A percentile compares a stretch with the other conserved stretches of the same genome.
Conservation (phyloP, 2,797 vertebrate genomes). For the Amblyopsis hoosieri region DNA sequence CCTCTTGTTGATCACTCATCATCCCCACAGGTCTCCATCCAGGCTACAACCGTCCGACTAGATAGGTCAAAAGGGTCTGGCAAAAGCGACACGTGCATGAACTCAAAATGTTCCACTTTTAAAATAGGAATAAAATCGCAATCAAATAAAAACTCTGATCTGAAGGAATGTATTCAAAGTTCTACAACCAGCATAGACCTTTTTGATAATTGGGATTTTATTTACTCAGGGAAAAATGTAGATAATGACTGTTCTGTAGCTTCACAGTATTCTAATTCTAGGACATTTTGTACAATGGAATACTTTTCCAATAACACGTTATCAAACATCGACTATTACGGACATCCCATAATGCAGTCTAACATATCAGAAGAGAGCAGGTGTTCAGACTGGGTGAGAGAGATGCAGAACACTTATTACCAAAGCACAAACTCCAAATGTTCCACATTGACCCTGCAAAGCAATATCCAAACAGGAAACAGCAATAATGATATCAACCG, state of each 20-base stretch:
- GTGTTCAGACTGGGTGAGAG: slow-evolving; percentile 65
- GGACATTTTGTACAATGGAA: slow-evolving; percentile 25
- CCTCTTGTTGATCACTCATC: slow-evolving; percentile 80
- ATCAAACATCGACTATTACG: slow-evolving; percentile 35
- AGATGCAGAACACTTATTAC: slow-evolving; percentile 60
- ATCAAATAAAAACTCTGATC: slow-evolving; percentile 42
- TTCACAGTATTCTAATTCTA: slow-evolving; percentile 45
- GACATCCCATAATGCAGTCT: slow-evolving; percentile 44
- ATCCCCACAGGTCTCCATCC: slow-evolving; percentile 84
- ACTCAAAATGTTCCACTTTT: slow-evolving; percentile 91
- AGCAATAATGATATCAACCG: slow-evolving; percentile 85
- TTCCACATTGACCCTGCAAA: slow-evolving; percentile 80
- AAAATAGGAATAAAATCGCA: slow-evolving; percentile 85
- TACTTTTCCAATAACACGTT: slow-evolving; percentile 28
- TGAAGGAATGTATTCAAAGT: slow-evolving; percentile 33
- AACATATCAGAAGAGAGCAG: slow-evolving; percentile 75
- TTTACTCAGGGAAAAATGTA: slow-evolving; percentile 52
- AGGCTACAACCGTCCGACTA: slow-evolving; percentile 87
- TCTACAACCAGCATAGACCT: slow-evolving; percentile 40
- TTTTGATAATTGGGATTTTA: slow-evolving; percentile 60
- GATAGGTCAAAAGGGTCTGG: slow-evolving; percentile 82
- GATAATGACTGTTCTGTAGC: slow-evolving; percentile 46
- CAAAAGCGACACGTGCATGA: slow-evolving; percentile 84
- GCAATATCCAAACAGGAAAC: slow-evolving; percentile 82
- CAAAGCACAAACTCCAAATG: slow-evolving; percentile 75